Base-by-base conservation (phyloP, 2,113 vertebrate genomes). In the Barbus barbus region DNA sequence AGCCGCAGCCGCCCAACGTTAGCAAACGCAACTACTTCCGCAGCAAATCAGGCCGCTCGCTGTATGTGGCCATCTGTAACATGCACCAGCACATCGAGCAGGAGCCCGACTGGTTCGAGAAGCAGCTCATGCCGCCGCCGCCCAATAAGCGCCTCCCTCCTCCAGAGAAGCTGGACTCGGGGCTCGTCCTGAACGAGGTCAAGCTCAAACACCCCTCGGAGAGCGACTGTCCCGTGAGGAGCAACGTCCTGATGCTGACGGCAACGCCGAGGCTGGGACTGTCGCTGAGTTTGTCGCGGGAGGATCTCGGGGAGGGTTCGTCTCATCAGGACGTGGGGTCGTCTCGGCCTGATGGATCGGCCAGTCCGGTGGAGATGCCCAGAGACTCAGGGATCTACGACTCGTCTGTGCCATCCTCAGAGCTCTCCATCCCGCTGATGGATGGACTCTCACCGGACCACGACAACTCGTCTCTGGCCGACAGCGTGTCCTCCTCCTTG, bases 341-440 rank as follows among this genome's bases (percentile, higher is more conserved):
- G 22, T 53, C 58, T 18, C 51, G 65, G 69, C 11, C 41, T 1
- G 22, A 94, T 5, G 95, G 94, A 76, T 87, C 89, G 2, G 87
- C 89, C 20, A 89, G 94, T 76, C 91, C 94, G 24, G 93, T 94
- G 0, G 97, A 97, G 82, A 93, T 95, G 94, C 97, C 97, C 13
- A 94, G 97, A 36, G 98, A 99, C 93, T 99, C 98, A 0, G 98
- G 98, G 81, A 99, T 99, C 90, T 99, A 99, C 1, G 98, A 99
- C 89, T 98, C 97, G 0, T 99, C 97, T 0, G 96, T 98, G 72
- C 98, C 97, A 0, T 99, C 97, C 0, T 99, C 97, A 0, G 97
- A 99, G 91, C 92, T 99, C 46, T 99, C 97, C 85, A 94, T 98
- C 41, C 96, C 97, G 36, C 91, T 98, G 41, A 98, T 99, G 96